phyloP scores from a whole-genome alignment of 2,113 vertebrate species.

The Rhinogobius similis region DNA sequence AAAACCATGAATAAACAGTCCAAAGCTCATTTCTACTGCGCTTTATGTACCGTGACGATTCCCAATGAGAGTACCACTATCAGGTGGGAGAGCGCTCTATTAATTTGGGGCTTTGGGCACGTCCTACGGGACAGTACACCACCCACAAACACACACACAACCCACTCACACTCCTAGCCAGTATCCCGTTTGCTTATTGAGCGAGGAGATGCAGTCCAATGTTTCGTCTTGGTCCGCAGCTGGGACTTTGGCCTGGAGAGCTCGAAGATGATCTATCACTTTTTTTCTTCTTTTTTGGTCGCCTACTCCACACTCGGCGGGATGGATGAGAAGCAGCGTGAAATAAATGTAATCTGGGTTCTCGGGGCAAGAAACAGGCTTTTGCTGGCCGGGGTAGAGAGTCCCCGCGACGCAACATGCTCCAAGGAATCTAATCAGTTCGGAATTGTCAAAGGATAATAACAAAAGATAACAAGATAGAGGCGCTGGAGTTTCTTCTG shows the following conservation, averaged over 20 bases:
- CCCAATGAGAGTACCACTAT: slow-evolving; percentile 67
- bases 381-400: slow-evolving; percentile 40
- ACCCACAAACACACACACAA: background rate
- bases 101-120: slow-evolving; percentile 68
- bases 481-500: background rate
- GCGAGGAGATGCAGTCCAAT: slow-evolving; percentile 44
- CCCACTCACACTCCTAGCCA: slow-evolving; percentile 40
- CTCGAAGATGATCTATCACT: slow-evolving; percentile 52
- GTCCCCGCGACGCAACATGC: slow-evolving; percentile 26
- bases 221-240: slow-evolving; percentile 40
- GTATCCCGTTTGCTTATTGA: slow-evolving; percentile 57
- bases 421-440: slow-evolving; percentile 50
- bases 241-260: slow-evolving; percentile 41
- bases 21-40: slow-evolving; percentile 62
- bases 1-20: no score
- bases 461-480: slow-evolving; percentile 28
- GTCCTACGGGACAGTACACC: slow-evolving; percentile 50
- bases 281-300: slow-evolving; percentile 17
- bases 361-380: slow-evolving; percentile 42
- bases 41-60: slow-evolving; percentile 72
- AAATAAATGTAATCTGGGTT: slow-evolving; percentile 65
- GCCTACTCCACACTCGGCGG: slow-evolving; percentile 30
- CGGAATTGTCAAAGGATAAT: slow-evolving; percentile 20
- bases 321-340: slow-evolving; percentile 58
- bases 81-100: slow-evolving; percentile 64